phyloP scores from a whole-genome alignment of 1,140 invertebrate species.

The Bombus picipes region DNA sequence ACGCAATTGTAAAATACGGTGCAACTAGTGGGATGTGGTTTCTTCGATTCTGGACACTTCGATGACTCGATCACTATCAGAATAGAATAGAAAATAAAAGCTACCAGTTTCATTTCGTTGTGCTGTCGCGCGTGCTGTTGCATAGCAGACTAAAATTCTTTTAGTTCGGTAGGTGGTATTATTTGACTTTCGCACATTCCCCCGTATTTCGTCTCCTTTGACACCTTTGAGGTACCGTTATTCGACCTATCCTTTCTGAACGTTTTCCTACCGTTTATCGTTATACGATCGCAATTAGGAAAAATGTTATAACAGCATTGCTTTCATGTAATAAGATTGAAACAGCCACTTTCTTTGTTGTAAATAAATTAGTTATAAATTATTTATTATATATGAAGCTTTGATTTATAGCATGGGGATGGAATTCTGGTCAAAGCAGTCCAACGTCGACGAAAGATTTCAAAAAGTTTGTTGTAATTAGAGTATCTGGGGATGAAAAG shows the following conservation, averaged over 20 bases:
- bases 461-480: slow-evolving; percentile 87
- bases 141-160: slow-evolving; percentile 23
- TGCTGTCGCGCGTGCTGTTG: slow-evolving; percentile 26
- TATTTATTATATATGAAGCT: too few relatives aligned
- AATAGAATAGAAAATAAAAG: slow-evolving; percentile 57
- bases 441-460: slow-evolving; percentile 85
- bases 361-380: background rate
- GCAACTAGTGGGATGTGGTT: slow-evolving; percentile 81
- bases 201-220: slow-evolving; percentile 55
- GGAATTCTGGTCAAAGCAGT: slow-evolving; percentile 85
- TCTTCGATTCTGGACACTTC: slow-evolving; percentile 81
- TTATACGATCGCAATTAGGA: background rate
- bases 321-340: background rate
- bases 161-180: slow-evolving; percentile 56
- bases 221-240: slow-evolving; percentile 72
- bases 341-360: background rate
- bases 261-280: background rate
- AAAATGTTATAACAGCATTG: background rate
- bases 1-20: slow-evolving; percentile 83
- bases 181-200: slow-evolving; percentile 70
- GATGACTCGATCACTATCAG: slow-evolving; percentile 48
- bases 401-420: slow-evolving; percentile 83
- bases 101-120: slow-evolving; percentile 54
- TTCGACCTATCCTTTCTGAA: slow-evolving; percentile 43
- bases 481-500: slow-evolving; percentile 84